Percentiles rank a stretch among this genome's conserved stretches.
Conservation (phyloP, 2,888 invertebrate genomes). For the Onthophagus sagittarius region DNA sequence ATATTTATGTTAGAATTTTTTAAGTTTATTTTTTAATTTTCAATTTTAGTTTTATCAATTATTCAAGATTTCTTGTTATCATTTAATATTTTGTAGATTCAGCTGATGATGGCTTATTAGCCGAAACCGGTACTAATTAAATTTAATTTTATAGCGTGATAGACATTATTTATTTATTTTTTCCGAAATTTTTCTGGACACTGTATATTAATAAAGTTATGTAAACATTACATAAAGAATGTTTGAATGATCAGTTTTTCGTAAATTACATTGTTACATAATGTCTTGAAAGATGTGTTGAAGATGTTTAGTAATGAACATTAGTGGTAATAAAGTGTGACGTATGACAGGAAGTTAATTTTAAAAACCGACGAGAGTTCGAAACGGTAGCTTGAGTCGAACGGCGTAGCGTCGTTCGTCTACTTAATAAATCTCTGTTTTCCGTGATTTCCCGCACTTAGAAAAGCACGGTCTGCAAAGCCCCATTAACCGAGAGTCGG, state of each 20-base stretch:
- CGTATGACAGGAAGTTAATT: slow-evolving; percentile 1
- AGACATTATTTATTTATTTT: too few species aligned
- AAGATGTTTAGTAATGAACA: background rate
- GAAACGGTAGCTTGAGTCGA: slow-evolving; percentile 4
- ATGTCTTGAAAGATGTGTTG: background rate
- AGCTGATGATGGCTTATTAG: too few species aligned
- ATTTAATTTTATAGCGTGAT: too few species aligned
- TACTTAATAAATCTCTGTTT: slow-evolving; percentile 39
- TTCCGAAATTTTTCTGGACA: too few species aligned
- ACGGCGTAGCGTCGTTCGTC: slow-evolving; percentile 17
- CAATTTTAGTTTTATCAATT: too few species aligned
- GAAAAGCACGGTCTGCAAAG: slow-evolving; percentile 37
- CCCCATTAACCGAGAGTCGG: slow-evolving; percentile 43
- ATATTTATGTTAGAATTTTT: too few species aligned
- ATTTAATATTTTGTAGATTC: too few species aligned
- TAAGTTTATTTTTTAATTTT: too few species aligned
- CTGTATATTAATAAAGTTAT: too few species aligned
- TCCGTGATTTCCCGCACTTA: slow-evolving; percentile 44
- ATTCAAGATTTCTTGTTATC: too few species aligned
- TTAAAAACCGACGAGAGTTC: background rate
- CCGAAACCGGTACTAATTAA: too few species aligned
- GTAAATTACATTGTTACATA: background rate
- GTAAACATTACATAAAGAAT: background rate
- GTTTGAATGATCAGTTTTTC: background rate
- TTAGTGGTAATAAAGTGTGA: background rate